Evolutionary conservation across 2,888 invertebrate species (phyloP).

Genomic region (Synanthedon tipuliformis): DNA sequence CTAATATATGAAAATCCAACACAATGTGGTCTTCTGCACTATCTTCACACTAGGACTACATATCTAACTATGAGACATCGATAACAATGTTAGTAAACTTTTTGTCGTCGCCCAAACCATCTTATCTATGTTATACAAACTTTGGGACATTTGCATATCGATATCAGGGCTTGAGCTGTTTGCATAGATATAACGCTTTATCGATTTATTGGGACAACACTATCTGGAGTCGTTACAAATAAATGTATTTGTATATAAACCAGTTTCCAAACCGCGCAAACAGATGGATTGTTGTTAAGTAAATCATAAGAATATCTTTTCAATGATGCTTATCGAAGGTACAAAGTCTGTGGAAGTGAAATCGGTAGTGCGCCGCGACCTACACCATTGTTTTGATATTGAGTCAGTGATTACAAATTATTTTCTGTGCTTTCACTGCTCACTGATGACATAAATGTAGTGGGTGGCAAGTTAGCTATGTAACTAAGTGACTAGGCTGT

Average conservation of each 20-base stretch:
- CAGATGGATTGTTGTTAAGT: no score
- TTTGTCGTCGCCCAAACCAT: neutral
- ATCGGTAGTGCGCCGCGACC: slow-evolving; percentile 10
- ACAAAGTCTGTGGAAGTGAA: slow-evolving; percentile 6
- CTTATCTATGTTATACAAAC: neutral
- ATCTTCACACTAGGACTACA: no score
- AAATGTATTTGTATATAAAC: neutral
- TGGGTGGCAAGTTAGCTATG: neutral
- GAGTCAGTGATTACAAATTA: neutral
- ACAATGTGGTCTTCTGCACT: no score
- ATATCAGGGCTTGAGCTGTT: slow-evolving; percentile 10
- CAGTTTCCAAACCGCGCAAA: no score
- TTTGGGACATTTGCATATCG: slow-evolving; percentile 19
- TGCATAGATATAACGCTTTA: neutral
- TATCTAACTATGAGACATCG: no score
- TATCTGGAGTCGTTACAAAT: neutral
- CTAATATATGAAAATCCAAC: no score
- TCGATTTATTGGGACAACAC: neutral
- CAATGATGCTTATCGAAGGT: neutral
- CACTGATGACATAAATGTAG: neutral
- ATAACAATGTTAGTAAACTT: neutral
- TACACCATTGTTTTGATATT: slow-evolving; percentile 25
- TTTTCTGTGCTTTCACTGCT: neutral
- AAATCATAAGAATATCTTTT: no score
- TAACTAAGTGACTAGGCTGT: no score